Evolutionary conservation across 1,140 invertebrate species (phyloP), one percentile per base, ranked within the genome.

Genomic region (Pectinophora gossypiella): DNA sequence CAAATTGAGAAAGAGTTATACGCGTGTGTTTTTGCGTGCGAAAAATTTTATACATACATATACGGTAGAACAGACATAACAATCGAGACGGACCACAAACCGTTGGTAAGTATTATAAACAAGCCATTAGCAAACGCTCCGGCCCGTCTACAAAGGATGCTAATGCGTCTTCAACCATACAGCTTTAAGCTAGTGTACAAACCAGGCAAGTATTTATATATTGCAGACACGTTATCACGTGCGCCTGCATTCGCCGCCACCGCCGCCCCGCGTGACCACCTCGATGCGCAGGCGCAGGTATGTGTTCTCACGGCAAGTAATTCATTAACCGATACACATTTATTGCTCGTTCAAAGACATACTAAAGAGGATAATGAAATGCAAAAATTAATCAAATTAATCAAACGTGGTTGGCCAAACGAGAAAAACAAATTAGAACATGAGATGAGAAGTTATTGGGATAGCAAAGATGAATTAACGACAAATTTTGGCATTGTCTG

Each of bases 11-110:
- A 43, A 43, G 40, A 43, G 13, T 19, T 43, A 19, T 43, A 19
- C 6, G 40, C 40, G 3, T 43, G 40, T 19, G 40, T 43, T 19
- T 43, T 43, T 43, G 40, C 40, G 18, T 43, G 40, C n/a, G 40
- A 43, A 43, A 63, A 53, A n/a, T 56, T 55, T 23, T 52, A 63
- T 42, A 56, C 58, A 16, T 63, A 56, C 22, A 47, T 59, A 13
- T 63, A 53, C 56, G 60, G 56, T 10, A 7, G 5, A 38, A 54
- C n/a, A 54, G 50, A n/a, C n/a, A n/a, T n/a, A n/a, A n/a, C n/a
- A n/a, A n/a, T n/a, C n/a, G n/a, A n/a, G n/a, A n/a, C n/a, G 32
- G 56, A 54, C 32, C 56, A 59, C 20, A 59, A 54, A 59, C 56
- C 56, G n/a, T n/a, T 38, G 44, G 15, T 13, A 27, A 10, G n/a